Evolutionary conservation across 2,113 vertebrate genomes (phyloP), one percentile per base, ranked within the genome.

Genomic region (Coreoperca whiteheadi): DNA sequence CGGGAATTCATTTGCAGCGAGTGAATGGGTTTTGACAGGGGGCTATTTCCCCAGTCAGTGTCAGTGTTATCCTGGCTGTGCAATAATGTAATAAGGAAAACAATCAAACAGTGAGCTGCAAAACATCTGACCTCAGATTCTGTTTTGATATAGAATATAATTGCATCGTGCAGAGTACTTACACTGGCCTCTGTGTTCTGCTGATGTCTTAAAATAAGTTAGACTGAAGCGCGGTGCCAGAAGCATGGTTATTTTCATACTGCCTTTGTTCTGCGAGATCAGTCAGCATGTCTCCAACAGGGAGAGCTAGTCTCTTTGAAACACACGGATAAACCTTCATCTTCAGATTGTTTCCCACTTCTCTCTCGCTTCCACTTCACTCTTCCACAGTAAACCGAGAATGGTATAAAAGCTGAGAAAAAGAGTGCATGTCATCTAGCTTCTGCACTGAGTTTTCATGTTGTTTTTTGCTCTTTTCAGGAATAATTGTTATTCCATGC

Each of bases 151-250:
- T 48, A 34, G 78, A 69, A 46, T 67, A 74, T 91, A 91, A 92
- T 86, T 87, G 86, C 67, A 68, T 81, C 21, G 48, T 68, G 81
- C 61, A 46, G 77, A 83, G 41, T 65, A 84, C 65, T 70, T 65
- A 77, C 64, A 46, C 60, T n/a, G 60, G 80, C 83, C 85, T 83
- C 72, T 61, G 14, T 84, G 79, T 90, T 90, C 72, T 89, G 85
- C 84, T 86, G 88, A 87, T 88, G 89, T 88, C 70, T 73, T 89
- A 87, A 92, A 91, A 90, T 88, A 85, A 85, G 86, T 89, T 84
- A 67, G 78, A 77, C 68, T 88, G 81, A 61, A 83, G 54, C 34
- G 15, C 66, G 61, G 60, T 30, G 74, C 82, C 80, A 87, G 82
- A 77, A 88, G 88, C 84, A 11, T 9, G 81, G 74, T 88, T 91